Conservation (phyloP, 2,113 vertebrate species). For the Grammomys surdaster region DNA sequence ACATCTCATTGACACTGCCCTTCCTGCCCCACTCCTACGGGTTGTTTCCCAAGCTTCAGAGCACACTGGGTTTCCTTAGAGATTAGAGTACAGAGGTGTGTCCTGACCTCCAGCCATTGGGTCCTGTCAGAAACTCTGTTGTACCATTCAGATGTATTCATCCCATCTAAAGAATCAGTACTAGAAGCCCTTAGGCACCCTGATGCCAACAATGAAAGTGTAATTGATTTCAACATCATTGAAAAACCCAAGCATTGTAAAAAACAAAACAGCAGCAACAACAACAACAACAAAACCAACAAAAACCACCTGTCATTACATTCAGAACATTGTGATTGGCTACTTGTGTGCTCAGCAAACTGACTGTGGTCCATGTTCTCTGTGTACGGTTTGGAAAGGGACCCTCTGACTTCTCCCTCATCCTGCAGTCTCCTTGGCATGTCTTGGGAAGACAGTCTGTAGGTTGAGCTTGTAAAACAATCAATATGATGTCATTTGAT, state of each 20-base stretch:
- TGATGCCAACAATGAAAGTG: slow-evolving; percentile 2
- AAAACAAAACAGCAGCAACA: neutral
- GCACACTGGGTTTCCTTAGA: slow-evolving; percentile 39
- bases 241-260: slow-evolving; percentile 16
- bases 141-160: slow-evolving; percentile 28
- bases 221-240: slow-evolving; percentile 40
- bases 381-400: neutral
- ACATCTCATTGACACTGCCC: neutral
- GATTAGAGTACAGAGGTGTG: slow-evolving; percentile 17
- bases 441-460: neutral
- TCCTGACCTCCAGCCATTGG: neutral
- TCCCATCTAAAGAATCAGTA: slow-evolving; percentile 33
- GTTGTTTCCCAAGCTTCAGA: neutral
- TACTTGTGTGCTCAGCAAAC: neutral
- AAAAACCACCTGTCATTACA: neutral
- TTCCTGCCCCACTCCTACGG: neutral
- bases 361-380: neutral
- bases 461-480: neutral
- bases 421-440: neutral
- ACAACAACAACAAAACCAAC: neutral
- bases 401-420: neutral
- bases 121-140: neutral
- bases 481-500: neutral
- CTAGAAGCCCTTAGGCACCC: neutral
- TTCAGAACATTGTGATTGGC: neutral